A percentile compares a stretch with the other conserved stretches of the same genome.
Conservation (phyloP, 2,113 vertebrate species). For the Gymnocephalus cernua region DNA sequence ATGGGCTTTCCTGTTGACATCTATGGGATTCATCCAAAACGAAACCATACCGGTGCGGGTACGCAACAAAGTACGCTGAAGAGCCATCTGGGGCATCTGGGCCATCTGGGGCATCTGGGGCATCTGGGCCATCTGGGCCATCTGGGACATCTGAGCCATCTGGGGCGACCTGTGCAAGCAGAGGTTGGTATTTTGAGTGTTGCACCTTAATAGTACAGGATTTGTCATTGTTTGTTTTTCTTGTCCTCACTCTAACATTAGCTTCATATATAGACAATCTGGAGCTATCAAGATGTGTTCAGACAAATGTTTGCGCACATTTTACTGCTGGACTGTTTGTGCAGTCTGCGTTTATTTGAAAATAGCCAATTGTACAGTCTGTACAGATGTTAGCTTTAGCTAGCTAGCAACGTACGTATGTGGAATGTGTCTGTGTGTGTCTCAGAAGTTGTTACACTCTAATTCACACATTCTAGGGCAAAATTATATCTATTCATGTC, state of each 20-base stretch:
- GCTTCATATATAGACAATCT: background rate
- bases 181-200: background rate
- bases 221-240: background rate
- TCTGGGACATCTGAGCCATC: too few species aligned
- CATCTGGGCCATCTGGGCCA: background rate
- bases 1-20: slow-evolving; percentile 55
- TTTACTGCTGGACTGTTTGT: background rate
- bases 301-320: background rate
- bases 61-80: slow-evolving; percentile 36
- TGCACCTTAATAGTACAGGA: background rate
- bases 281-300: background rate
- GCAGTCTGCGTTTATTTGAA: background rate
- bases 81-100: background rate
- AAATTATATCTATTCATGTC: accelerated
- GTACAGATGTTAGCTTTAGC: background rate
- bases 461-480: background rate
- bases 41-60: slow-evolving; percentile 48
- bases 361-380: background rate
- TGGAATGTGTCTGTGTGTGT: too few species aligned
- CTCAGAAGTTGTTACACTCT: too few species aligned
- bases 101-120: too few species aligned
- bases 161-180: slow-evolving; percentile 8
- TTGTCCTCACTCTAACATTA: background rate
- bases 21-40: slow-evolving; percentile 43
- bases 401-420: background rate